Evolutionary conservation across 2,888 invertebrate species (phyloP), one percentile per base, ranked within the genome.

Genomic region (Eupithecia tripunctaria): DNA sequence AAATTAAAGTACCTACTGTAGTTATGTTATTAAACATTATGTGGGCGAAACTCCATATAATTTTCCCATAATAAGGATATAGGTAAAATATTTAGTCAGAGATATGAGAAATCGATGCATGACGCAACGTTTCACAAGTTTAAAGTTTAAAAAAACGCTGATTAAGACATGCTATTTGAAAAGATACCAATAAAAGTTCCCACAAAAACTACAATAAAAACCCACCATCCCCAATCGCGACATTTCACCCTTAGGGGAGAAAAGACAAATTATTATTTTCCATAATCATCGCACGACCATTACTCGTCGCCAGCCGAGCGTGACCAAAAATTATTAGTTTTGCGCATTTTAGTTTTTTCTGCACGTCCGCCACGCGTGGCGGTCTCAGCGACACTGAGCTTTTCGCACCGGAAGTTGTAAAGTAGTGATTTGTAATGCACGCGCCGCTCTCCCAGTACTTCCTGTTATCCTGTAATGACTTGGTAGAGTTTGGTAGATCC

Each of bases 391-490:
- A 86, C 81, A 92, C 88, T 93, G 89, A 84, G 84, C 82, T 79
- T 85, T 84, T 76, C 70, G 59, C 68, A 71, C 87, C 92, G 94
- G 94, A 94, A 93, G 94, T 94, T 93, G 95, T 95, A 94, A 94
- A 94, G 94, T 92, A 93, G 94, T 93, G 94, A 95, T 95, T 95
- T 94, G 95, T 92, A 92, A 94, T 90, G 94, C 94, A 94, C 94
- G 93, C 94, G 94, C 91, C 92, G 91, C 90, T 88, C 92, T 90
- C 92, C 88, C 92, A 89, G 82, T 86, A 88, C 90, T 92, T 94
- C 94, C 94, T 91, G 82, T 78, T 77, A 83, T 79, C 87, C 90
- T 90, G 88, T 93, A 94, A 94, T 94, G 93, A 92, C 90, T 77
- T 66, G 67, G 14, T 56, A 56, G 56, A 56, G 91, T 90, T 77